phyloP scores from a whole-genome alignment of 1,140 invertebrate genomes.

The Capitella teleta region DNA sequence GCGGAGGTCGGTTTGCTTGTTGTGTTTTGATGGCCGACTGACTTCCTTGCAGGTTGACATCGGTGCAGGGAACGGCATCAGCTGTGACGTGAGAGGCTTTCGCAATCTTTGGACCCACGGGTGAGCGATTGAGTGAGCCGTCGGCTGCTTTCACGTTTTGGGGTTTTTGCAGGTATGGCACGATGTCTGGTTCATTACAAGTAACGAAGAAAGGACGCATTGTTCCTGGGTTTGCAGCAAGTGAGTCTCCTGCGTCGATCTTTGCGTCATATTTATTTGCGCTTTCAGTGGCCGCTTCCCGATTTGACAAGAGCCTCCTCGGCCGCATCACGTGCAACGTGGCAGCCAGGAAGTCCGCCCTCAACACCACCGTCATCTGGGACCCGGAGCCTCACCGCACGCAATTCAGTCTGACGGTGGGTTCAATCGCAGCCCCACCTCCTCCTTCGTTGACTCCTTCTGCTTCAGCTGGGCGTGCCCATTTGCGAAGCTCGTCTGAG shows the following conservation, averaged over 20 bases:
- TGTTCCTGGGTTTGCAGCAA: not conserved
- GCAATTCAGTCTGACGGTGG: too few relatives aligned
- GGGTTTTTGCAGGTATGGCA: not conserved
- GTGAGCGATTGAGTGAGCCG: slow-evolving; percentile 7
- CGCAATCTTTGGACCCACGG: slow-evolving; percentile 53
- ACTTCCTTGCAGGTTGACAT: slow-evolving; percentile 17
- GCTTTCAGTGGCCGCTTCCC: slow-evolving; percentile 60
- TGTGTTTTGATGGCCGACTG: slow-evolving; percentile 6
- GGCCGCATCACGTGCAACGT: slow-evolving; percentile 75
- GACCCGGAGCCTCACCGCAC: slow-evolving; percentile 55
- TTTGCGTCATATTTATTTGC: slow-evolving; percentile 3
- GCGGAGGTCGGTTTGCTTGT: slow-evolving; percentile 49
- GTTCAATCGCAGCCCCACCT: too few relatives aligned
- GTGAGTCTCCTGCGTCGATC: not conserved
- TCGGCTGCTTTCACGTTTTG: not conserved
- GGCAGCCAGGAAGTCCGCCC: slow-evolving; percentile 56
- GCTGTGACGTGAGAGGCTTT: slow-evolving; percentile 60
- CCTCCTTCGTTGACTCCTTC: too few relatives aligned
- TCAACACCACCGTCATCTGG: slow-evolving; percentile 66
- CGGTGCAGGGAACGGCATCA: slow-evolving; percentile 66
- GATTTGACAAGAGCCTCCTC: slow-evolving; percentile 69
- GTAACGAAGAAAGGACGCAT: too few relatives aligned
- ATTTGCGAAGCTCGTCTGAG: too few relatives aligned
- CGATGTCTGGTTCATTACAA: slow-evolving; percentile 4
- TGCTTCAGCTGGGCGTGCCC: too few relatives aligned